Evolutionary conservation across 2,113 vertebrate species (phyloP).

Genomic region (Petroica traversi): DNA sequence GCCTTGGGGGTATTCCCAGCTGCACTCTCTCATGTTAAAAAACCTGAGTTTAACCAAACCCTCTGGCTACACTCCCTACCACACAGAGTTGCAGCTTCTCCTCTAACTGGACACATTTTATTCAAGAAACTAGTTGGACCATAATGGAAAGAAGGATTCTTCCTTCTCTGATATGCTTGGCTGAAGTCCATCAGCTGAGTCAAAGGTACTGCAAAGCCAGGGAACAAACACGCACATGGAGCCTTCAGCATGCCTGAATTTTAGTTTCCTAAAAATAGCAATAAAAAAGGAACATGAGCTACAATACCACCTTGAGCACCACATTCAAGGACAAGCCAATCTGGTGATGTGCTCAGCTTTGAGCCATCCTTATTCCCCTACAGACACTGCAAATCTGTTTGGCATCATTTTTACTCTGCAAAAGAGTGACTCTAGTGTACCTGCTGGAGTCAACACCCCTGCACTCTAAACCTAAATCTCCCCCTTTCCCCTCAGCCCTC

Average conservation of each 20-base stretch:
- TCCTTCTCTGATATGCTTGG: neutral
- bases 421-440: neutral
- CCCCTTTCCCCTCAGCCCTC: neutral
- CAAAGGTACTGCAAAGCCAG: neutral
- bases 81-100: neutral
- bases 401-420: neutral
- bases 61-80: neutral
- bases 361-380: neutral
- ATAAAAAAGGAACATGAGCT: neutral
- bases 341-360: neutral
- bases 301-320: neutral
- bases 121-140: neutral
- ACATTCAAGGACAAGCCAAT: neutral
- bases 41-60: neutral
- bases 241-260: neutral
- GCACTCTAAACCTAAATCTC: neutral
- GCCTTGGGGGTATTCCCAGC: accelerated
- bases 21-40: neutral
- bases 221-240: neutral
- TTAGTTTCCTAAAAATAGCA: neutral
- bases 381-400: neutral
- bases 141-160: neutral
- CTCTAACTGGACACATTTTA: neutral
- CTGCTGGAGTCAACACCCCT: neutral
- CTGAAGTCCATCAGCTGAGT: neutral